Evolutionary conservation across 2,113 vertebrate genomes (phyloP).

Genomic region (Hipposideros armiger): DNA sequence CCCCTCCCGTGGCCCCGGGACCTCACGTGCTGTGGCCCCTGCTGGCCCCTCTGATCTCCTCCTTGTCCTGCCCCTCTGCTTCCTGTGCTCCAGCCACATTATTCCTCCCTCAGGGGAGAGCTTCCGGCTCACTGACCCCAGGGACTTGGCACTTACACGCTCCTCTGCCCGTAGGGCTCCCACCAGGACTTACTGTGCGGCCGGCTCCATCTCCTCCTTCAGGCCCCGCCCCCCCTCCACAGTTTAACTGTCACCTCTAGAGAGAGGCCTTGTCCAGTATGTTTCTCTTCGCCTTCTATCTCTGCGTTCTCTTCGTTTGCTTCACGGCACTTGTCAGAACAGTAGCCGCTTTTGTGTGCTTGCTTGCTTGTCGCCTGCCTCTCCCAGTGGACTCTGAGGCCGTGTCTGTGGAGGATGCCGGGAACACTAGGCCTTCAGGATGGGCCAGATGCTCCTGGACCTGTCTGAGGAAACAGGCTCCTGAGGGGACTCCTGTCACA

Average conservation of each 20-base stretch:
- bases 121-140: background rate
- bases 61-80: rapidly evolving
- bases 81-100: rapidly evolving
- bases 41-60: background rate
- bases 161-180: background rate
- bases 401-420: background rate
- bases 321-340: background rate
- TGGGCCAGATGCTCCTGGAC: background rate
- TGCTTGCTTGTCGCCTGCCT: background rate
- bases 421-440: background rate
- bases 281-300: background rate
- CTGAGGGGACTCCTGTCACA: background rate
- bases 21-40: background rate
- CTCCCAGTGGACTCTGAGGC: background rate
- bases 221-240: background rate
- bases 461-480: background rate
- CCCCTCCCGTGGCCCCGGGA: background rate
- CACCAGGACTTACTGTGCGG: too few species aligned
- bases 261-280: background rate
- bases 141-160: background rate
- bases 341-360: background rate
- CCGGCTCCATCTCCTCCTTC: background rate
- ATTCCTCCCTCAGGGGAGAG: background rate
- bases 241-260: background rate
- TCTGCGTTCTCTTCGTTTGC: background rate